A percentile compares a stretch with the other conserved stretches of the same genome.
phyloP scores from a whole-genome alignment of 2,888 invertebrate genomes.

The Microctonus hyperodae region DNA sequence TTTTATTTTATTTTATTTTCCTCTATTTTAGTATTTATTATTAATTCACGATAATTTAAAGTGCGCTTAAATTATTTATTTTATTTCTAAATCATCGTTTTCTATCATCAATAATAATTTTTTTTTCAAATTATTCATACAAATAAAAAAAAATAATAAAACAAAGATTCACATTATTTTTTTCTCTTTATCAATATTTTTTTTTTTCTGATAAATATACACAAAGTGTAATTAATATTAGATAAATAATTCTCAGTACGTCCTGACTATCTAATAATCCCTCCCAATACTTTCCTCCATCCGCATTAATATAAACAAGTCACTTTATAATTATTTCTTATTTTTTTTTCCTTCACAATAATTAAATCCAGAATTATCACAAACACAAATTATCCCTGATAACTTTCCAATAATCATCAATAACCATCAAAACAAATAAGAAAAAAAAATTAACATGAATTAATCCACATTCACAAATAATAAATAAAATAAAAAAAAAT shows the following conservation, averaged over 20 bases:
- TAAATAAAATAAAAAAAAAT: no score
- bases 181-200: no score
- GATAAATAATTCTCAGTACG: conserved; percentile 21
- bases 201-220: no score
- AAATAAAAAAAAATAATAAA: no score
- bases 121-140: no score
- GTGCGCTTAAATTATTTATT: background rate
- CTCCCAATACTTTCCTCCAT: background rate
- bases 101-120: no score
- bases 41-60: background rate
- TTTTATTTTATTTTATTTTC: background rate
- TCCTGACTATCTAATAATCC: no score
- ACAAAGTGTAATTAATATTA: no score
- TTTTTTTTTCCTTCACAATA: background rate
- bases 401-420: background rate
- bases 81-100: background rate
- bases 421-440: background rate
- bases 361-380: background rate
- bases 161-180: no score
- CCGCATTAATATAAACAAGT: background rate
- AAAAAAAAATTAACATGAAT: background rate
- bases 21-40: background rate
- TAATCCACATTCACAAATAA: background rate
- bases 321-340: background rate
- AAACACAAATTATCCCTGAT: background rate